Percentiles rank a stretch among this genome's conserved stretches.
These are phyloP conservation scores for Pherbina coryleti DNA, from an alignment of 2,888 invertebrate genomes.

Conservation along the genomic window DNA sequence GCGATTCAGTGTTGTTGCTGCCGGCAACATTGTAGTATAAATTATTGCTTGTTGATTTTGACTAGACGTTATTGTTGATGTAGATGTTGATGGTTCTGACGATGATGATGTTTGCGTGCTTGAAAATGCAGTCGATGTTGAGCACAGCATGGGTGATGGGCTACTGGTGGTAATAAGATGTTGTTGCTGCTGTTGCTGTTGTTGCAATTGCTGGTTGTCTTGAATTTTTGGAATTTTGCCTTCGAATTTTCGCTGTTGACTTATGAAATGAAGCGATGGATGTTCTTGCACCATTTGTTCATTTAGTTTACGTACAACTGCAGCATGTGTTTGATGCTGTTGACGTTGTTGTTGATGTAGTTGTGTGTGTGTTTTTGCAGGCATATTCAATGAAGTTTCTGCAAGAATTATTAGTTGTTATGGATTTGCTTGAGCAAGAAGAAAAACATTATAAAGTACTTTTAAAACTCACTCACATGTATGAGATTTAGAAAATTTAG, in stretches of 20 bases:
- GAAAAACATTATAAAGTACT: neutral
- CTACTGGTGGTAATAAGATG: constrained; percentile 38
- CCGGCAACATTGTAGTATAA: constrained; percentile 62
- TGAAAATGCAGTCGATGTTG: constrained; percentile 28
- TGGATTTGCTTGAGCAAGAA: neutral
- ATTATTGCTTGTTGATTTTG: constrained; percentile 48
- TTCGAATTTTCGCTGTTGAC: constrained; percentile 67
- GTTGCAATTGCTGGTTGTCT: constrained; percentile 55
- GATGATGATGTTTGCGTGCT: constrained; percentile 50
- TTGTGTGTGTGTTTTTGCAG: constrained; percentile 27
- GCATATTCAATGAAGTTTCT: constrained; percentile 23
- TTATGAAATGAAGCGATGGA: constrained; percentile 64
- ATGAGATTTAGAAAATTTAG: constrained; percentile 23
- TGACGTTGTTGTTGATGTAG: constrained; percentile 43
- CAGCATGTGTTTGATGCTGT: constrained; percentile 41
- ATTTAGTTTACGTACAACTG: constrained; percentile 54
- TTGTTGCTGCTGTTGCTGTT: constrained; percentile 40
- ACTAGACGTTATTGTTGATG: constrained; percentile 40
- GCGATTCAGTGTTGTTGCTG: constrained; percentile 62
- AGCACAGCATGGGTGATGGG: constrained; percentile 34
- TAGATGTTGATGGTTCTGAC: constrained; percentile 52
- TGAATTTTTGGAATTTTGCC: constrained; percentile 68
- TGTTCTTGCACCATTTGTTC: constrained; percentile 57
- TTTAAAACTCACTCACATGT: constrained; percentile 24
- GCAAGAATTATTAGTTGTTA: constrained; percentile 22